These are phyloP conservation scores for Uria aalge DNA, from an alignment of 2,113 vertebrate species.

Conservation along the genomic window DNA sequence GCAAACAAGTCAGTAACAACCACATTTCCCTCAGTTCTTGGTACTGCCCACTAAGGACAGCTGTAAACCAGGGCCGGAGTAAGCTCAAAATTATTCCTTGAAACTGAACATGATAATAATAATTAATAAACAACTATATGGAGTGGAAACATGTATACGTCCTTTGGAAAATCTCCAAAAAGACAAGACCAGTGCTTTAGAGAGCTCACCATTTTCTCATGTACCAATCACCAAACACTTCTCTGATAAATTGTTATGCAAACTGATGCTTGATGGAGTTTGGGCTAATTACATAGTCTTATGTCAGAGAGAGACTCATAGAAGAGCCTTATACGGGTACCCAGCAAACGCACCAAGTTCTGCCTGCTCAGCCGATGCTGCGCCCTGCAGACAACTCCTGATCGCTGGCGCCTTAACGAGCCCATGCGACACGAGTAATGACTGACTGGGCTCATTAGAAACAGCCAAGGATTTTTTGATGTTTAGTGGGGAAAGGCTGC, in stretches of 20 bases:
- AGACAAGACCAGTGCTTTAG: neutral
- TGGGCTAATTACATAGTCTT: neutral
- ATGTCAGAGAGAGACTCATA: slow-evolving; percentile 7
- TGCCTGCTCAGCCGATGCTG: neutral
- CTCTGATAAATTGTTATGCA: neutral
- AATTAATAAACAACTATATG: neutral
- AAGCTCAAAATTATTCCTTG: neutral
- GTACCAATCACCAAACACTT: neutral
- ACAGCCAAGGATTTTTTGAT: neutral
- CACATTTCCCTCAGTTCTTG: neutral
- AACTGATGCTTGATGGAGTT: neutral
- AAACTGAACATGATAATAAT: neutral
- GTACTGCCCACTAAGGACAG: neutral
- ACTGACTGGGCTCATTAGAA: neutral
- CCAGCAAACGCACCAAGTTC: neutral
- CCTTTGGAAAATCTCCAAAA: neutral
- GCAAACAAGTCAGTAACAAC: slow-evolving; percentile 7
- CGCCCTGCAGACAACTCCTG: neutral
- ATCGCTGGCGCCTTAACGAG: neutral
- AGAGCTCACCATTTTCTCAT: neutral
- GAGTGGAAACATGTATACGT: neutral
- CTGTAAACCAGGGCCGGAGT: neutral
- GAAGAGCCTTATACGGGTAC: slow-evolving; percentile 14
- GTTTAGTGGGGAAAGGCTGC: neutral
- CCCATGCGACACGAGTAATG: neutral